Evolutionary conservation across 2,797 vertebrate species (phyloP).

Genomic region (Propithecus deckenii): DNA sequence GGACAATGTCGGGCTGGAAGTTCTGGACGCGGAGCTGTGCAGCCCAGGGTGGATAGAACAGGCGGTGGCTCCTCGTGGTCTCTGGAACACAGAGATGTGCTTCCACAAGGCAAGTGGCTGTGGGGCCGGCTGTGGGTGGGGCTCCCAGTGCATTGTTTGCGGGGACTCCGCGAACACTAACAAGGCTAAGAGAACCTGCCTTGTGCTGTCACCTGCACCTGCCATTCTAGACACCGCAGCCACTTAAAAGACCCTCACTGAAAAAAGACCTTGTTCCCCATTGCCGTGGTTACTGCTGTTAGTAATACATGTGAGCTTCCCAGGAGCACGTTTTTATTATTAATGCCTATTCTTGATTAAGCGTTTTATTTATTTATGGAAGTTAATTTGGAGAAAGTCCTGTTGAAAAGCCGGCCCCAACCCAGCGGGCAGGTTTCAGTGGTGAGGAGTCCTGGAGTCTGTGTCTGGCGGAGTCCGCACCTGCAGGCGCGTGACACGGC

Average conservation of each 20-base stretch:
- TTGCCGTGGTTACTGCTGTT: background rate
- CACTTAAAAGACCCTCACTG: too few relatives aligned
- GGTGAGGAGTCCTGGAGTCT: background rate
- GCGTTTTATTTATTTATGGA: background rate
- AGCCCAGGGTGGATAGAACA: fast-evolving
- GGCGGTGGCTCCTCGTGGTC: fast-evolving
- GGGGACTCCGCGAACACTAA: background rate
- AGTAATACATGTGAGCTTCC: background rate
- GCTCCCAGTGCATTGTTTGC: fast-evolving
- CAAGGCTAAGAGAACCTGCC: background rate
- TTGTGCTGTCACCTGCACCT: background rate
- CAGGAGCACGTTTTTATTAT: background rate
- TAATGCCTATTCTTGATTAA: background rate
- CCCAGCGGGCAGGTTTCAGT: fast-evolving
- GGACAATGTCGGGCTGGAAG: fast-evolving
- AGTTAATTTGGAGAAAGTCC: background rate
- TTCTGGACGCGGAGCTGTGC: background rate
- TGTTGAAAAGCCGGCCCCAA: background rate
- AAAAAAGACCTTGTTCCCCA: fast-evolving
- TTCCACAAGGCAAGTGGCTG: fast-evolving
- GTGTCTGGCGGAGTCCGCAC: fast-evolving
- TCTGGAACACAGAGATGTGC: fast-evolving
- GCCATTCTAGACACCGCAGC: background rate
- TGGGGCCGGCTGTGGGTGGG: fast-evolving
- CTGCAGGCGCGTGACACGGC: background rate